phyloP scores from a whole-genome alignment of 2,113 vertebrate species.

The Proteles cristata region DNA sequence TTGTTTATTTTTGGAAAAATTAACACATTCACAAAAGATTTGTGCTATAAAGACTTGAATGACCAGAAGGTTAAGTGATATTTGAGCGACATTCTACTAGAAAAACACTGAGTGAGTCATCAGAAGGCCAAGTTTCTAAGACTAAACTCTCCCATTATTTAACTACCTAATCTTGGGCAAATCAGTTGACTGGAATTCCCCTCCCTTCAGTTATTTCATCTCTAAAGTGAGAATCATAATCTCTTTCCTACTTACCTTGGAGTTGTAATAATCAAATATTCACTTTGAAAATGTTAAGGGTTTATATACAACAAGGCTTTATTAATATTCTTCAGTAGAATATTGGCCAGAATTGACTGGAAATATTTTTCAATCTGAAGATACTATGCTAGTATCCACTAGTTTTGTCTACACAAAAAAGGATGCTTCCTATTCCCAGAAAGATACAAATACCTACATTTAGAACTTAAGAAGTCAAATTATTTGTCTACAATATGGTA shows the following conservation, averaged over 20 bases:
- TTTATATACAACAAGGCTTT: background rate
- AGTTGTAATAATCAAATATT: background rate
- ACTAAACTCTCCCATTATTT: background rate
- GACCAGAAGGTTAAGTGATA: background rate
- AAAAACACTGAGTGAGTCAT: background rate
- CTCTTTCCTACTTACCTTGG: background rate
- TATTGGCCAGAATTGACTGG: background rate
- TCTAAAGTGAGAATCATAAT: background rate
- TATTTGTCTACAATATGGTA: background rate
- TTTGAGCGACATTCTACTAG: background rate
- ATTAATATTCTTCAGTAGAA: background rate
- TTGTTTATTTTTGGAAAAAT: conserved; percentile 16
- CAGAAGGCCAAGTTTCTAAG: background rate
- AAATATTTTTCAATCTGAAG: background rate
- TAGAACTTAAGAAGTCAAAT: background rate
- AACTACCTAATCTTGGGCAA: background rate
- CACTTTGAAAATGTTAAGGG: background rate
- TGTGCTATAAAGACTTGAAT: background rate
- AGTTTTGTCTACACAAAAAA: background rate
- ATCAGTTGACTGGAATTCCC: background rate
- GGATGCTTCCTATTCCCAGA: background rate
- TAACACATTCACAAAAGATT: background rate
- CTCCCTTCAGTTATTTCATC: background rate
- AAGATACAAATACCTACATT: background rate
- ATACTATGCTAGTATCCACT: background rate